Base-by-base conservation (phyloP, 2,113 vertebrate genomes). In the Ammodramus savannarum region DNA sequence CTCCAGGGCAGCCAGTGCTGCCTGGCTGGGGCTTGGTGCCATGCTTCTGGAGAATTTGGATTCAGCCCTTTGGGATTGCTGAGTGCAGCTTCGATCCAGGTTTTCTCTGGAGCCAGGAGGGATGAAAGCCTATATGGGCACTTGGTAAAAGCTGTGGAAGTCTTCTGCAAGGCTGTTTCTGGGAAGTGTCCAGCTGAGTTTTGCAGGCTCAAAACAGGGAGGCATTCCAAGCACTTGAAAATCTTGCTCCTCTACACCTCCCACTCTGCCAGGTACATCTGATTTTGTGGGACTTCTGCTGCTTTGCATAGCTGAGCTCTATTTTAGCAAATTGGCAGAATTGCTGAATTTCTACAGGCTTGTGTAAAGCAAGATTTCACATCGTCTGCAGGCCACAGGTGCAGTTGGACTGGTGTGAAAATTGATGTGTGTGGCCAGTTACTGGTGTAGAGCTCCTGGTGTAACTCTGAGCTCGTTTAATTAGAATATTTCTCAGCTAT, bases 211-310 rank as follows among this genome's bases (percentile, higher is more conserved):
- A 48, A 52, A 94, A 67, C 41, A 73, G 62, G 58, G 51, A 93
- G 43, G 7, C 63, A 66, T 95, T 95, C 84, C 82, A 80, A 74
- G 59, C 57, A 14, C 32, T 88, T 74, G 38, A 80, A 92, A 81
- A 88, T 92, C 59, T 61, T 62, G 46, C 63, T 94, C 21, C 67
- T 92, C 69, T 87, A 84, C 93, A 94, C 91, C 93, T 94, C 95
- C 96, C 59, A 94, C 96, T 93, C 94, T 55, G 23, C 66, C 79
- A 96, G 94, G 92, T 94, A 94, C 94, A 88, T 94, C 83, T 93
- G 88, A 93, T 92, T 95, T 86, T 51, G 59, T 90, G 59, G 63
- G 55, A 13, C 72, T 93, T 88, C 21, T 74, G 87, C 59, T 59
- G 52, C 62, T 89, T 96, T 74, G 79, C 88, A 39, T 66, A 74